A percentile compares a stretch with the other conserved stretches of the same genome.
Evolutionary conservation across 37 sponge, comb jelly and placozoan species (phyloP).

Genomic region (Petrosia ficiformis): DNA sequence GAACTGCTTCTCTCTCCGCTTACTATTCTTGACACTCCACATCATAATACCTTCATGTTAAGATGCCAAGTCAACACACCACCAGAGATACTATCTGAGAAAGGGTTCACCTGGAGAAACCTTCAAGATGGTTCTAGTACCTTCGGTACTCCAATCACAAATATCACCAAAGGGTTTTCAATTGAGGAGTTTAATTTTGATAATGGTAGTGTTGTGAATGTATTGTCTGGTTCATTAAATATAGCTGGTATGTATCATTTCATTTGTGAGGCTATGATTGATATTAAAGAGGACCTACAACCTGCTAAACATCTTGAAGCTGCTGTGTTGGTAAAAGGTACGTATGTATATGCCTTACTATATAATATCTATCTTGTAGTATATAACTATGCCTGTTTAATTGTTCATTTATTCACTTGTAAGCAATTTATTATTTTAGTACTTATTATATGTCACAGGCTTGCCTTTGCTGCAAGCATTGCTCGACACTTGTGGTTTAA

Average conservation of each 20-base stretch:
- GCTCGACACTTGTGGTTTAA: too few relatives aligned
- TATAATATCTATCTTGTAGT: too few relatives aligned
- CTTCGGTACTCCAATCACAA: neutral
- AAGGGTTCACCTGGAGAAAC: conserved; percentile 8
- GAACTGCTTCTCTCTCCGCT: neutral
- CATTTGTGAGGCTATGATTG: neutral
- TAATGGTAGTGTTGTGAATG: neutral
- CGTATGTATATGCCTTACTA: too few relatives aligned
- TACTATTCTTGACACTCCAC: conserved; percentile 19
- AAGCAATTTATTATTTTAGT: too few relatives aligned
- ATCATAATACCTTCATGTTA: conserved; percentile 10
- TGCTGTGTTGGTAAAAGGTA: neutral
- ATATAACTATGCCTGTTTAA: too few relatives aligned
- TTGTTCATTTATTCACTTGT: too few relatives aligned
- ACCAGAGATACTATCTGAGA: neutral
- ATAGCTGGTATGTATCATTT: neutral
- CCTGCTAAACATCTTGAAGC: neutral
- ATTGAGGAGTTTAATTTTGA: neutral
- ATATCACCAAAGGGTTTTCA: neutral
- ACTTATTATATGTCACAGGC: too few relatives aligned
- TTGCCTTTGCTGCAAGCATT: too few relatives aligned
- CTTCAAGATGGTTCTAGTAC: neutral
- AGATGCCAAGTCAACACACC: conserved; percentile 5
- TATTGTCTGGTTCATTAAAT: neutral
- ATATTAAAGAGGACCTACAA: neutral